These are phyloP conservation scores for Dryoscopus gambensis DNA, from an alignment of 2,113 vertebrate genomes.

Conservation along the genomic window DNA sequence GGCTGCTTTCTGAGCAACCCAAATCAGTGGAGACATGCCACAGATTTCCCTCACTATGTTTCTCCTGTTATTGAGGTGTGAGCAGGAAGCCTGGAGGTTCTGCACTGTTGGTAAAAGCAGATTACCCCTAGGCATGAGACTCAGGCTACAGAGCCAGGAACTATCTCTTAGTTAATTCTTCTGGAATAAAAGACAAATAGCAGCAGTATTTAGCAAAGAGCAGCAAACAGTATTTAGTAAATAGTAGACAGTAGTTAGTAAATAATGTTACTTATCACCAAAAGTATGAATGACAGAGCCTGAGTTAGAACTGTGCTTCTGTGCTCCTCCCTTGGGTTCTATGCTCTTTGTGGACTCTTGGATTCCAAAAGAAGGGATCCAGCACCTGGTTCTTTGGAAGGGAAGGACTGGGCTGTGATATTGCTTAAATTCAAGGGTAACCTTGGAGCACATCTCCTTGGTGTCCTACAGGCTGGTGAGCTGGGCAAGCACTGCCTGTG, in stretches of 20 bases:
- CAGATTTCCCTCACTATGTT: background rate
- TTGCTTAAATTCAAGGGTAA: background rate
- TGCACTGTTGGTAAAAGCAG: background rate
- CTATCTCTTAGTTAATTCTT: background rate
- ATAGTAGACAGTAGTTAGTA: background rate
- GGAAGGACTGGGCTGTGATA: background rate
- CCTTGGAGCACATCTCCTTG: background rate
- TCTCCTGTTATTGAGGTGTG: no score
- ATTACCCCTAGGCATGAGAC: background rate
- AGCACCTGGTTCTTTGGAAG: background rate
- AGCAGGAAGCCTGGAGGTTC: background rate
- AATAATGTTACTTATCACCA: background rate
- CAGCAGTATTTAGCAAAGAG: background rate
- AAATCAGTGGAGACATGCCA: background rate
- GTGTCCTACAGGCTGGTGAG: background rate
- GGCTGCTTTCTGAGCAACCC: background rate
- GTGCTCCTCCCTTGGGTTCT: background rate
- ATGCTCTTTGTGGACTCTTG: background rate
- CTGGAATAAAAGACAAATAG: background rate
- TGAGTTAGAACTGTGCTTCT: background rate
- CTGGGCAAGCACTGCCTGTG: background rate
- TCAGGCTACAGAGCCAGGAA: background rate
- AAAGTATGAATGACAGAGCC: background rate
- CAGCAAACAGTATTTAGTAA: background rate
- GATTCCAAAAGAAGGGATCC: background rate